These are phyloP conservation scores for Tetheella fluctuosa DNA, from an alignment of 2,888 invertebrate species.

Conservation along the genomic window DNA sequence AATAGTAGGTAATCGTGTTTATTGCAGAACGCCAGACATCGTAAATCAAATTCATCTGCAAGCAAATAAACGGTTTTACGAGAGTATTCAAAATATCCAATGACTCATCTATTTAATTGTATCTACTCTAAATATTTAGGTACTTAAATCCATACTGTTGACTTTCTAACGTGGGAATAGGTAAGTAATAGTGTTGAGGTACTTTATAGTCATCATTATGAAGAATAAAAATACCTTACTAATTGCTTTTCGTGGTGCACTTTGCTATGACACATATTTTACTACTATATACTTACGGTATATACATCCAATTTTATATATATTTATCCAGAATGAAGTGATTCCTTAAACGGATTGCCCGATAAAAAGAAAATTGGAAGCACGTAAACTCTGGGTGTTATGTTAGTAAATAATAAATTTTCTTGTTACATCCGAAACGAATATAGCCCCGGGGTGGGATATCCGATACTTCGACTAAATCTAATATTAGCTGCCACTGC, in stretches of 20 bases:
- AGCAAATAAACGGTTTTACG: constrained; percentile 4
- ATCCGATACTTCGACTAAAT: no score
- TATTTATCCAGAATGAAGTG: not conserved
- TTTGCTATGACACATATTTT: no score
- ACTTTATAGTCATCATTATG: no score
- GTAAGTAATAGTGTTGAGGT: no score
- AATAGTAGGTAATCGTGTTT: no score
- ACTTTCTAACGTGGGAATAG: no score
- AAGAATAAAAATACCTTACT: no score
- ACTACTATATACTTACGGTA: no score
- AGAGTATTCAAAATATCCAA: not conserved
- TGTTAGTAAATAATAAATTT: constrained; percentile 24
- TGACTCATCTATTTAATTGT: constrained; percentile 2
- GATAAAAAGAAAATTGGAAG: constrained; percentile 21
- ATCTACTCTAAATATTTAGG: constrained; percentile 1
- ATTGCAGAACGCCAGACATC: constrained; percentile 7
- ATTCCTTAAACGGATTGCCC: not conserved
- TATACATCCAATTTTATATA: not conserved
- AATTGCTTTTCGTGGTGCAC: no score
- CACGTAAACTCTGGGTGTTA: constrained; percentile 18
- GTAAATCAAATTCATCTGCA: constrained; percentile 5
- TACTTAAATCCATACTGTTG: no score
- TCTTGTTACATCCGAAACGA: constrained; percentile 15
- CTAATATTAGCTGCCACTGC: no score
- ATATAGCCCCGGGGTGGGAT: not conserved